Evolutionary conservation across 2,113 vertebrate genomes (phyloP).

Genomic region (Paracanthobrama guichenoti): DNA sequence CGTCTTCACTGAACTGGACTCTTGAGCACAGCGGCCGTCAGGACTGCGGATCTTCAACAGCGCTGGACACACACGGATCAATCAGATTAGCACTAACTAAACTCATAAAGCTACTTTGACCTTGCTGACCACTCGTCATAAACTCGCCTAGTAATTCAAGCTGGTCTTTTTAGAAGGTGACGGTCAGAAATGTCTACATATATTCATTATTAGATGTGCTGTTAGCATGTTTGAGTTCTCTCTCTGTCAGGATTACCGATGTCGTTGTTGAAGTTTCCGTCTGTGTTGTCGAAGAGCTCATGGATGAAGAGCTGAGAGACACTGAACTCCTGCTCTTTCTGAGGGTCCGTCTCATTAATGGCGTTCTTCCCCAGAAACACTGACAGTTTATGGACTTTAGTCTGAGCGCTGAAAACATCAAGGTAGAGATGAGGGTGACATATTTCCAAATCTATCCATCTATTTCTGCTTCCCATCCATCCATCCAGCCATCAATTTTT

Average conservation of each 20-base stretch:
- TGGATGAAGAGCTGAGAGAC: constrained; percentile 83
- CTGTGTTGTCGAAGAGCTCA: constrained; percentile 71
- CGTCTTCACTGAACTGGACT: constrained; percentile 75
- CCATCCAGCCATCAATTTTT: no score
- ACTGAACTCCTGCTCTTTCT: constrained; percentile 77
- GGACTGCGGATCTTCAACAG: constrained; percentile 79
- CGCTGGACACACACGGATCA: constrained; percentile 67
- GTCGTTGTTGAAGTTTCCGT: constrained; percentile 81
- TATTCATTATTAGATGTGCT: not conserved
- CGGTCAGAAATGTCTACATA: not conserved
- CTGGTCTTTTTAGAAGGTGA: not conserved
- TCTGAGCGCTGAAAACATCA: constrained; percentile 49
- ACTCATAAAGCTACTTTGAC: not conserved
- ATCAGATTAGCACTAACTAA: not conserved
- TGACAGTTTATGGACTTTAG: constrained; percentile 59
- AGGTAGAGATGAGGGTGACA: not conserved
- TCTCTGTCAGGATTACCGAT: constrained; percentile 76
- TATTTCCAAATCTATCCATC: not conserved
- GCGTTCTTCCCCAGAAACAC: constrained; percentile 82
- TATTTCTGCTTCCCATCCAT: not conserved
- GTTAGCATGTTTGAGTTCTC: not conserved
- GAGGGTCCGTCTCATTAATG: constrained; percentile 69
- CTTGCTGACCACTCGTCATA: not conserved
- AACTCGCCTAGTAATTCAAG: not conserved
- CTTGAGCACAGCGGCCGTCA: constrained; percentile 76